Conservation (phyloP, 2,888 invertebrate species). For the Ferdinandea cuprea region DNA sequence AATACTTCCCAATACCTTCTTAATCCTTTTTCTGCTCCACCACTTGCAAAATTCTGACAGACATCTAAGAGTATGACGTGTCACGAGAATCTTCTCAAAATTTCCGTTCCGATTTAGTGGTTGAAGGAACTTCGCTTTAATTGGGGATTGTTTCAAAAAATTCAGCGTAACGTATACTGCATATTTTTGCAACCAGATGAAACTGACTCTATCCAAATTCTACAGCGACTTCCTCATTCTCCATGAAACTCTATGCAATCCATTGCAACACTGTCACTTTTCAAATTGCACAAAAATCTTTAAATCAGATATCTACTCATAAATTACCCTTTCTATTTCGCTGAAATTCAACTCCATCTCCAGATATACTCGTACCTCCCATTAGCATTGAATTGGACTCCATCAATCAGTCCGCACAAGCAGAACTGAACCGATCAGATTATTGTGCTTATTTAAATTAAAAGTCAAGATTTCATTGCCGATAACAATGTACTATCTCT, state of each 20-base stretch:
- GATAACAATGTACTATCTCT: conserved; percentile 42
- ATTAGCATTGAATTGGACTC: conserved; percentile 57
- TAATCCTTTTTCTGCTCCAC: too few relatives aligned
- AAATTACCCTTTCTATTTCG: conserved; percentile 34
- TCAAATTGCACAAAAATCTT: conserved; percentile 14
- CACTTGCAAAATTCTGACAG: too few relatives aligned
- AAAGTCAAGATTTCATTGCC: conserved; percentile 52
- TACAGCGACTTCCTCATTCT: conserved; percentile 42
- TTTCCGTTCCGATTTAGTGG: too few relatives aligned
- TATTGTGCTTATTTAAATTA: conserved; percentile 40
- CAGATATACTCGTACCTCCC: conserved; percentile 29
- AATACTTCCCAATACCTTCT: too few relatives aligned
- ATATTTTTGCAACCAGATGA: too few relatives aligned
- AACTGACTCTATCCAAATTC: too few relatives aligned
- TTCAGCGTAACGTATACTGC: too few relatives aligned
- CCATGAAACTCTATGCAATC: not conserved
- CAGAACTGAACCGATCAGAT: conserved; percentile 49
- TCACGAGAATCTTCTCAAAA: too few relatives aligned
- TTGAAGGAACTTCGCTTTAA: too few relatives aligned
- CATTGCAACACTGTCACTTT: conserved; percentile 12
- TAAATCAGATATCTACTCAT: conserved; percentile 15
- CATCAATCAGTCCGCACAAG: conserved; percentile 67
- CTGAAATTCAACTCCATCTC: conserved; percentile 38
- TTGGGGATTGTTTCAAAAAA: too few relatives aligned
- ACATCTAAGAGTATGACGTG: too few relatives aligned